phyloP scores from a whole-genome alignment of 2,797 vertebrate species.

The Denticeps clupeoides region DNA sequence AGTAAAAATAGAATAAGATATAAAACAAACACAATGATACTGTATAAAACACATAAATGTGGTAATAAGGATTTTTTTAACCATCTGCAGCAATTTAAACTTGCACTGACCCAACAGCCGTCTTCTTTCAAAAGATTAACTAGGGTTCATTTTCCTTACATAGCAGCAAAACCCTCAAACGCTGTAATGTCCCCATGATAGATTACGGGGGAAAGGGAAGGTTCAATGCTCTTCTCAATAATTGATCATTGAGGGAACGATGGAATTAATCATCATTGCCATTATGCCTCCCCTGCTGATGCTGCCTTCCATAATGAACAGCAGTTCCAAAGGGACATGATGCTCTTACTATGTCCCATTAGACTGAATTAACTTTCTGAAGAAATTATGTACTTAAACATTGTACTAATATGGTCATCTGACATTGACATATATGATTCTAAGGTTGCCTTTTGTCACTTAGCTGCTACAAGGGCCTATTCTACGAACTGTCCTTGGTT shows the following conservation, averaged over 20 bases:
- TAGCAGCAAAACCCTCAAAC: constrained; percentile 14
- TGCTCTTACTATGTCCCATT: constrained; percentile 12
- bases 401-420: too few relatives aligned
- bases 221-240: constrained; percentile 29
- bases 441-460: too few relatives aligned
- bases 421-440: too few relatives aligned
- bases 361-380: constrained; percentile 18
- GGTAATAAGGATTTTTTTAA: too few relatives aligned
- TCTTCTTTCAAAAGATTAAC: constrained; percentile 23
- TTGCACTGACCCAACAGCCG: constrained; percentile 12
- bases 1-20: too few relatives aligned
- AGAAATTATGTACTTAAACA: constrained; percentile 10
- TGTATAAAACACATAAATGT: too few relatives aligned
- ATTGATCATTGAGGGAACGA: constrained; percentile 21
- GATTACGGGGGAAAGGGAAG: constrained; percentile 15
- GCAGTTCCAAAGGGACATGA: constrained; percentile 15
- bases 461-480: too few relatives aligned
- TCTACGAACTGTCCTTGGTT: too few relatives aligned
- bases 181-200: constrained; percentile 10
- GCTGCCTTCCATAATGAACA: constrained; percentile 20
- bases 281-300: constrained; percentile 8
- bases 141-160: constrained; percentile 20
- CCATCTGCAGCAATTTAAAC: constrained; percentile 10
- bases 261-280: constrained; percentile 20
- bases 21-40: too few relatives aligned